A percentile compares a stretch with the other conserved stretches of the same genome.
phyloP scores from a whole-genome alignment of 2,888 invertebrate species.

The Pristionchus maxplancki region DNA sequence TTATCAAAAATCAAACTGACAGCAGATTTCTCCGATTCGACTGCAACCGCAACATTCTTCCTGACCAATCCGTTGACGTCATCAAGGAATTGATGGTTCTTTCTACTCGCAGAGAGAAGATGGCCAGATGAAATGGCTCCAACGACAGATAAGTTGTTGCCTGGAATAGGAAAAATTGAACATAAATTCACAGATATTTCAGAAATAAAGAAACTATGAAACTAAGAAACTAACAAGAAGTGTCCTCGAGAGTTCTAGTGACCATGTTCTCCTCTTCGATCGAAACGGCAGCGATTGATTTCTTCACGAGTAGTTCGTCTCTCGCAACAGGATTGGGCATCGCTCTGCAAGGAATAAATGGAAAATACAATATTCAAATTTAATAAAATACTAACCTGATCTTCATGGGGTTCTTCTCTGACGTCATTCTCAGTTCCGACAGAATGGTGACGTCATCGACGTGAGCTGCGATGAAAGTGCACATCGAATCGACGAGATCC shows the following conservation, averaged over 20 bases:
- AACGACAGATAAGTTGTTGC: background rate
- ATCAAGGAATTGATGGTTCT: background rate
- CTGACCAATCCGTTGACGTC: background rate
- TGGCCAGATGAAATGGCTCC: background rate
- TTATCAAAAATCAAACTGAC: too few species aligned
- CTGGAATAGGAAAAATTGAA: background rate
- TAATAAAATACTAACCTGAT: background rate
- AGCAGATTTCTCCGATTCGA: too few species aligned
- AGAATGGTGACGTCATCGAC: constrained; percentile 45
- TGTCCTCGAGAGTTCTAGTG: background rate
- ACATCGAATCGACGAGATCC: constrained; percentile 47
- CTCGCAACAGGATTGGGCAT: background rate
- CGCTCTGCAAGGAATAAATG: background rate
- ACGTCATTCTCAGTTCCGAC: constrained; percentile 19
- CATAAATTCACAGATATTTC: background rate
- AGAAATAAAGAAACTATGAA: background rate
- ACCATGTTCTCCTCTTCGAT: background rate
- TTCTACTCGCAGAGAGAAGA: background rate
- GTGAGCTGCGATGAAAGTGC: constrained; percentile 30
- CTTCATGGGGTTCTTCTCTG: background rate
- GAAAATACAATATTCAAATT: too few species aligned
- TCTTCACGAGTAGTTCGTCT: constrained; percentile 6
- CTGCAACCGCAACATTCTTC: background rate
- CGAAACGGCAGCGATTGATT: background rate
- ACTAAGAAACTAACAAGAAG: background rate